Percentiles rank a stretch among this genome's conserved stretches.
phyloP scores from a whole-genome alignment of 2,113 vertebrate species.

The Thamnophis sirtalis region DNA sequence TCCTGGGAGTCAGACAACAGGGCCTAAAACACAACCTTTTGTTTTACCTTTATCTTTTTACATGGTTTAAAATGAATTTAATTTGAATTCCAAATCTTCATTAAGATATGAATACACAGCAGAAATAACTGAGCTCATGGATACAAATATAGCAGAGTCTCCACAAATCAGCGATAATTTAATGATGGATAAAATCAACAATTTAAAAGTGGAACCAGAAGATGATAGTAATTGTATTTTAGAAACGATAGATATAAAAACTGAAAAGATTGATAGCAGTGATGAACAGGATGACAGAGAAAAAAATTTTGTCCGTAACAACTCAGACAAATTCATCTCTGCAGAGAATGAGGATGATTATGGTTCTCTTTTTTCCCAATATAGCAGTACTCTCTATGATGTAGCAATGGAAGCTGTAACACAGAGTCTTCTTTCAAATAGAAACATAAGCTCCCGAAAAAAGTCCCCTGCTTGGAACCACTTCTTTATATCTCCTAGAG shows the following conservation, averaged over 20 bases:
- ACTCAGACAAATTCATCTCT: conserved; percentile 73
- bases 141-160: conserved; percentile 39
- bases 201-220: conserved; percentile 65
- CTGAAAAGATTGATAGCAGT: conserved; percentile 67
- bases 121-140: conserved; percentile 57
- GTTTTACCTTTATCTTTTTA: conserved; percentile 25
- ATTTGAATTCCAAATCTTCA: conserved; percentile 43
- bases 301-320: conserved; percentile 64
- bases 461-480: conserved; percentile 98
- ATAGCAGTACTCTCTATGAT: conserved; percentile 90
- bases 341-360: conserved; percentile 85
- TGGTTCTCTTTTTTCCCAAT: conserved; percentile 84
- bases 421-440: conserved; percentile 90
- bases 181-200: conserved; percentile 53
- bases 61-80: conserved; percentile 38
- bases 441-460: conserved; percentile 83
- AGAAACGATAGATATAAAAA: conserved; percentile 69
- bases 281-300: conserved; percentile 74
- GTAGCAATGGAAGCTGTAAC: conserved; percentile 97
- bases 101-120: conserved; percentile 40
- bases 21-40: conserved; percentile 24
- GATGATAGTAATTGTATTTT: conserved; percentile 46
- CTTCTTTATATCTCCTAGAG: conserved; percentile 95
- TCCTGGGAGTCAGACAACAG: not conserved
- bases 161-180: conserved; percentile 54